Percentiles rank a stretch among this genome's conserved stretches.
These are phyloP conservation scores for Balearica regulorum DNA, from an alignment of 2,797 vertebrate genomes.

Conservation along the genomic window DNA sequence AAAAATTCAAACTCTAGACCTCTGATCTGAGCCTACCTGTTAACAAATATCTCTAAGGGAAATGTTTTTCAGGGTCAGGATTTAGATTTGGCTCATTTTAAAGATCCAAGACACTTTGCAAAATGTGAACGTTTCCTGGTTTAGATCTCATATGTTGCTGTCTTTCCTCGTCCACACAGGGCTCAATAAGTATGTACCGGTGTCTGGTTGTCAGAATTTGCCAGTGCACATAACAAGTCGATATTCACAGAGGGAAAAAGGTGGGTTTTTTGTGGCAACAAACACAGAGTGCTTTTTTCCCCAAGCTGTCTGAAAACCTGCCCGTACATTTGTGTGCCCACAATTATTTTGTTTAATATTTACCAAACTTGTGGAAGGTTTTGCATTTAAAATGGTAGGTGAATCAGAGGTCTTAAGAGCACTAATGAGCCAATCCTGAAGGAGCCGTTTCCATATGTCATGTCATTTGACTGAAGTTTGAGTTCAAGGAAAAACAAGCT, in stretches of 20 bases:
- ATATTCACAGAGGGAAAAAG: background rate
- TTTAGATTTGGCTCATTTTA: conserved; percentile 6
- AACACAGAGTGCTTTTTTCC: background rate
- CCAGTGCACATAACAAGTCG: background rate
- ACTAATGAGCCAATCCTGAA: background rate
- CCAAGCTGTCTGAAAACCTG: background rate
- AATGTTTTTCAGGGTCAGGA: background rate
- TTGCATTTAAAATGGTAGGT: background rate
- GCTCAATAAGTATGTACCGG: background rate
- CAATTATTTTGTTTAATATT: background rate
- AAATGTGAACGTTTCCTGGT: background rate
- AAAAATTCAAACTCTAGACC: background rate
- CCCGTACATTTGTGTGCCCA: background rate
- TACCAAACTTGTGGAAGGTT: background rate
- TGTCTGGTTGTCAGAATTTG: background rate
- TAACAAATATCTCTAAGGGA: background rate
- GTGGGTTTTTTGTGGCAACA: background rate
- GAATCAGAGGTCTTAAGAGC: background rate
- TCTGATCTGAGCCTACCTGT: background rate
- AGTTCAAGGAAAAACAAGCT: background rate
- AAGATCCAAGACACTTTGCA: background rate
- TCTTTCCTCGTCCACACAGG: background rate
- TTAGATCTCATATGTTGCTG: background rate
- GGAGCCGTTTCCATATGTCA: conserved; percentile 1
- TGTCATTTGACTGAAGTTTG: background rate